Base-by-base conservation (phyloP, 1,140 invertebrate species). In the Sipha flava region DNA sequence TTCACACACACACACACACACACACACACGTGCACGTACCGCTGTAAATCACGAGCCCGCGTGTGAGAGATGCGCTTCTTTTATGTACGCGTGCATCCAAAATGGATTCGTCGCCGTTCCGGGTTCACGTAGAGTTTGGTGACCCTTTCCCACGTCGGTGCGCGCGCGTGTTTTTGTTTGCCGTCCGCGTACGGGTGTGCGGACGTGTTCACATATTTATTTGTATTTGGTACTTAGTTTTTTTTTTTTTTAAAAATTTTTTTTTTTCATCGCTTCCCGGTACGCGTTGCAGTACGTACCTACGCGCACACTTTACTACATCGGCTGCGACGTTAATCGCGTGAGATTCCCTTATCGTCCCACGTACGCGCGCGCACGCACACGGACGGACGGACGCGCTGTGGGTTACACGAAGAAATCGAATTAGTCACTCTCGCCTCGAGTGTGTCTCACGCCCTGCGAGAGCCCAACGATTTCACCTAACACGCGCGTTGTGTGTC, bases 51-150 rank as follows among this genome's bases (percentile, higher is more conserved):
- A 57, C 72, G 21, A 12, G 4, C 31, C n/a, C 10, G 18, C 21
- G 34, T 10, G 37, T 6, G 62, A n/a, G 62, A 37, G 31, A 64
- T 29, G n/a, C 29, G 21, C n/a, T 21, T 45, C 64, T 68, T 47
- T 70, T 70, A 18, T 68, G 10, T 10, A 10, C 37, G 37, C 37
- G 37, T 4, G 64, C 49, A n/a, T n/a, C 37, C 21, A n/a, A 59
- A 77, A 77, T 37, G 49, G 52, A 57, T 77, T 59, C 43, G 73
- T 77, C 73, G 14, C 52, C 73, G 73, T 77, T 77, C 73, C 73
- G 73, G 73, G 73, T 77, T 77, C 73, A 77, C 73, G 73, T 77
- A 77, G 73, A 77, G 73, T 77, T 29, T 59, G 73, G 73, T 77
- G 52, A 59, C 73, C 52, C 52, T 77, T 77, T 77, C 73, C 73